Evolutionary conservation across 2,113 vertebrate genomes (phyloP), one percentile per base, ranked within the genome.

Genomic region (Myotis lucifugus): DNA sequence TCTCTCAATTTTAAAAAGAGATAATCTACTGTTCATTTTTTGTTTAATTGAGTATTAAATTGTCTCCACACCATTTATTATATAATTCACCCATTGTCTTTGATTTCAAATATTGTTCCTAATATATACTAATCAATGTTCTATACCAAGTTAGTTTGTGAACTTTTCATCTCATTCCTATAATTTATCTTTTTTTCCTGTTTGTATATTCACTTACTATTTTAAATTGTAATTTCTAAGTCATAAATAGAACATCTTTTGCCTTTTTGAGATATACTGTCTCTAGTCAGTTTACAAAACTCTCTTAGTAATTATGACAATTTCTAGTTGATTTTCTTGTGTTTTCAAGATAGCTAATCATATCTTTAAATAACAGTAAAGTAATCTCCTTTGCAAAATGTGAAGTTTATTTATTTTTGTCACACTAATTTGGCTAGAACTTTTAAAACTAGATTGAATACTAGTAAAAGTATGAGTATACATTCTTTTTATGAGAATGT

Each of bases 401-500:
- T 76, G 70, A 52, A 56, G 14, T 88, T 70, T 67, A 64, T 91
- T 73, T 6, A 90, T 88, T 92, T 90, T 95, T 48, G 10, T 81
- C 7, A 90, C 19, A 46, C 37, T 92, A 61, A 18, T 3, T 83
- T 93, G 46, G 0, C 42, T 90, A 52, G 2, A 87, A 93, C 18
- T 69, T 93, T 52, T 70, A 77, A 90, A 81, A 86, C 32, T 70
- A 37, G 79, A 52, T n/a, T 59, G 25, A 70, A 48, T 61, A 61
- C 25, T 40, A 52, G 32, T 85, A 21, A 85, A 52, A 79, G 2
- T 61, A 42, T 61, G 61, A 46, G 17, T 67, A 74, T 8, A 2
- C 14, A 82, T 70, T 87, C 32, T 27, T 79, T 59, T 76, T 78
- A 74, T 89, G 40, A 83, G 2, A 67, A 84, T 59, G 67, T 14